Evolutionary conservation across 2,888 invertebrate genomes (phyloP), one percentile per base, ranked within the genome.

Genomic region (Drosophila macrospina): DNA sequence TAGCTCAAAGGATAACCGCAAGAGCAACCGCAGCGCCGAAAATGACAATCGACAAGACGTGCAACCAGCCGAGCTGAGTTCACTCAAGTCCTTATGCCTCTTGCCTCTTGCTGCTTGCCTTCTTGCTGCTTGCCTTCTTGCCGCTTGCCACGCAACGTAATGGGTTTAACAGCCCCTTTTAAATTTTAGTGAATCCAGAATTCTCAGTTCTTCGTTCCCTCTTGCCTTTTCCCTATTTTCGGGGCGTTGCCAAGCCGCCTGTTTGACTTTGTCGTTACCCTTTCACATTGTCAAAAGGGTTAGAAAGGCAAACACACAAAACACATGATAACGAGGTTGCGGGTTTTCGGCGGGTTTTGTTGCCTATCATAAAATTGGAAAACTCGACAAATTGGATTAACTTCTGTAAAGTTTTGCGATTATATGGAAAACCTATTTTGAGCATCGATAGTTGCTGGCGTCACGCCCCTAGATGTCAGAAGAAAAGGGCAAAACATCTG

Each of bases 151-250:
- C 65, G 64, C 71, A 78, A 63, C 69, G 68, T 88, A 90, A 89
- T 90, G 89, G 88, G 81, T 70, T 89, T 89, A 89, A 88, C 89
- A 88, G 80, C 89, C 86, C 83, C 74, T 78, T 79, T 74, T 52
- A 41, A 34, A 37, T 42, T 13, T 13, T 20, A 42, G 41, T 39
- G 48, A 42, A 39, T 68, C 2, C 30, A 3, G 39, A 32, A 26
- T 45, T 57, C 54, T 45, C 34, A 16, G 55, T 47, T 50, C 39
- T 7, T 32, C 48, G n/a, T 39, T 51, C 15, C 26, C n/a, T 52
- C 20, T 44, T 34, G 5, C 36, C 10, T 20, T 61, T 30, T 39
- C 8, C 28, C 24, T 13, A 41, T 45, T 15, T 62, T 60, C 60
- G 56, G 68, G 86, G 84, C 79, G 88, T 75, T 69, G 45, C 45